A percentile compares a stretch with the other conserved stretches of the same genome.
Conservation (phyloP, 2,113 vertebrate species). For the Sinocyclocheilus anshuiensis region DNA sequence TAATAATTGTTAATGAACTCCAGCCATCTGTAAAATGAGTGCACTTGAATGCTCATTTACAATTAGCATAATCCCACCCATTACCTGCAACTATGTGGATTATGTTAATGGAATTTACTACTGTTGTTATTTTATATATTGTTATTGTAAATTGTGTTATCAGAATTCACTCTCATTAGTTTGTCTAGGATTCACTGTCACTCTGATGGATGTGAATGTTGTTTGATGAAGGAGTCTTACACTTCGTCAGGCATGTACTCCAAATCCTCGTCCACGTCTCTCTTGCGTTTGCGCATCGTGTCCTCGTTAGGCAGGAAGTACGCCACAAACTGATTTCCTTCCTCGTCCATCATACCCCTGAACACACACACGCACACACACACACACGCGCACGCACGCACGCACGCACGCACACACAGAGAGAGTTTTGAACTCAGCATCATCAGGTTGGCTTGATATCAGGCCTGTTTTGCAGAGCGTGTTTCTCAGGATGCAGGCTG, state of each 20-base stretch:
- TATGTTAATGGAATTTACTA: too few species aligned
- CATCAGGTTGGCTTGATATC: too few species aligned
- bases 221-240: conserved; percentile 67
- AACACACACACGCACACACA: conserved; percentile 8
- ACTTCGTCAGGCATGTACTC: conserved; percentile 90
- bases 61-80: too few species aligned
- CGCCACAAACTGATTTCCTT: conserved; percentile 95
- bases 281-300: conserved; percentile 89
- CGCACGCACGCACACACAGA: not conserved
- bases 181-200: not conserved
- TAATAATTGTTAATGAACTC: not conserved
- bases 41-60: too few species aligned
- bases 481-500: too few species aligned
- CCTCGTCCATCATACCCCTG: conserved; percentile 98
- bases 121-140: not conserved
- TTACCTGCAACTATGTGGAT: too few species aligned
- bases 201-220: not conserved
- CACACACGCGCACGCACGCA: too few species aligned
- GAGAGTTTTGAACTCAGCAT: too few species aligned
- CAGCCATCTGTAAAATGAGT: not conserved
- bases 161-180: not conserved
- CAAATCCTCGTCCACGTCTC: conserved; percentile 87
- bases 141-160: not conserved
- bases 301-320: conserved; percentile 93
- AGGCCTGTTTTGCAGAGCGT: too few species aligned